Conservation (phyloP, 1,140 invertebrate genomes). For the Sycobia sp. region DNA sequence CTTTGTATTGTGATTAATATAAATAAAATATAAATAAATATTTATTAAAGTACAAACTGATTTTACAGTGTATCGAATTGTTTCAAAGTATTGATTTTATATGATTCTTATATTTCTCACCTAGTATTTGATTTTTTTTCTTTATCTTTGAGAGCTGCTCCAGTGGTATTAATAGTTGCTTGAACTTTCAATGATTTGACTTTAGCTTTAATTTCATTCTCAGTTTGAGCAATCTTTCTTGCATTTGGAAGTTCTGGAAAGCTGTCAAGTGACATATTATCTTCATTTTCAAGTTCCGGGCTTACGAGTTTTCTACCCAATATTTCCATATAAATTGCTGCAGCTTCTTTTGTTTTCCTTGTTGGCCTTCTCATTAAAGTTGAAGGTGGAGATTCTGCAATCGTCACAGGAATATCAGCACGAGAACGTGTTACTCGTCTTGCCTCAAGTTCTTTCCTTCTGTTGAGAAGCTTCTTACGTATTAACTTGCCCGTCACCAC, state of each 20-base stretch:
- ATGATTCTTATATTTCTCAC: constrained; percentile 23
- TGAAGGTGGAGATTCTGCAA: constrained; percentile 1
- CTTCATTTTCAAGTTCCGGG: constrained; percentile 67
- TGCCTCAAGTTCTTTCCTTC: constrained; percentile 51
- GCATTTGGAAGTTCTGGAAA: constrained; percentile 72
- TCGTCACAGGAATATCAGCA: constrained; percentile 38
- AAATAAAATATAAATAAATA: too few relatives aligned
- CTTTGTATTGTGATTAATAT: too few relatives aligned
- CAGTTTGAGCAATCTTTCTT: constrained; percentile 66
- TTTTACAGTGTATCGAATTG: too few relatives aligned
- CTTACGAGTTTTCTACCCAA: constrained; percentile 70
- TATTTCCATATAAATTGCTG: constrained; percentile 76
- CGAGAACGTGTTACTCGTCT: constrained; percentile 54
- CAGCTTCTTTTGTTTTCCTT: constrained; percentile 77
- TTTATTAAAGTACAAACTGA: too few relatives aligned
- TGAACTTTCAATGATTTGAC: constrained; percentile 45
- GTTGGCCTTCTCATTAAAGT: constrained; percentile 60
- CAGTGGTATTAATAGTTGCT: not conserved
- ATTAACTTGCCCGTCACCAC: constrained; percentile 22
- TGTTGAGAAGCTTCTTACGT: constrained; percentile 45
- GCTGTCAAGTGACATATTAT: constrained; percentile 69
- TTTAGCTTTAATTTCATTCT: constrained; percentile 67
- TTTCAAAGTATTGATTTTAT: too few relatives aligned
- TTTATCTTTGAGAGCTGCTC: constrained; percentile 9
- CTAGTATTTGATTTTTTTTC: constrained; percentile 30